Base-by-base conservation (phyloP, 1,140 invertebrate genomes). In the Pogonus chalceus region DNA sequence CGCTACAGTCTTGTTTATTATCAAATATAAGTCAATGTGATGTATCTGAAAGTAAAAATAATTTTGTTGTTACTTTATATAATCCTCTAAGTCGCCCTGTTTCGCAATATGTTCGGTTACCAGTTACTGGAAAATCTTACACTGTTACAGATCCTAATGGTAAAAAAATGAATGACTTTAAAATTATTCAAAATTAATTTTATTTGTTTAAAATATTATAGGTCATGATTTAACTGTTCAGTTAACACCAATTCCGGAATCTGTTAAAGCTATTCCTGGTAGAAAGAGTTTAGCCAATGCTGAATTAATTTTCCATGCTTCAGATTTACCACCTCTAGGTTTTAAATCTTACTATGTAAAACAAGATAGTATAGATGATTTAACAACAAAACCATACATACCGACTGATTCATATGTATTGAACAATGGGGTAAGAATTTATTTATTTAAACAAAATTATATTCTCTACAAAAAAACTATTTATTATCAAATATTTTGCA, bases 51-150 rank as follows among this genome's bases (percentile, higher is more conserved):
- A 65, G 65, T 2, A 71, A 73, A 35, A 66, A 79, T 52, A 68
- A 77, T 56, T 84, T 89, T 63, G 66, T 83, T 1, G 73, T 90
- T 0, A 81, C 84, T 0, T 61, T 92, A 2, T 90, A 91, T 65
- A 98, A 97, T 70, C 88, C 92, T 0, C 62, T 88, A 7, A 84
- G 83, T 50, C 77, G 81, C 31, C 66, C 74, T 24, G 75, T 87
- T 0, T 73, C 76, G 10, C 72, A 79, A 35, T 82, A 80, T 59
- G 72, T 92, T 9, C 74, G 85, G 14, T 22, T 96, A 10, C 92
- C 92, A 0, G 83, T 88, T 0, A 60, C 66, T 1, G 75, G 73
- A 37, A 48, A 52, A n/a, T 68, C 70, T 2, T 92, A 85, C 64
- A 65, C 62, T 1, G 80, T 92, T 2, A 71, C 69, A 16, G 83